Evolutionary conservation across 1,140 invertebrate species (phyloP).

Genomic region (Zaprionus camerounensis): DNA sequence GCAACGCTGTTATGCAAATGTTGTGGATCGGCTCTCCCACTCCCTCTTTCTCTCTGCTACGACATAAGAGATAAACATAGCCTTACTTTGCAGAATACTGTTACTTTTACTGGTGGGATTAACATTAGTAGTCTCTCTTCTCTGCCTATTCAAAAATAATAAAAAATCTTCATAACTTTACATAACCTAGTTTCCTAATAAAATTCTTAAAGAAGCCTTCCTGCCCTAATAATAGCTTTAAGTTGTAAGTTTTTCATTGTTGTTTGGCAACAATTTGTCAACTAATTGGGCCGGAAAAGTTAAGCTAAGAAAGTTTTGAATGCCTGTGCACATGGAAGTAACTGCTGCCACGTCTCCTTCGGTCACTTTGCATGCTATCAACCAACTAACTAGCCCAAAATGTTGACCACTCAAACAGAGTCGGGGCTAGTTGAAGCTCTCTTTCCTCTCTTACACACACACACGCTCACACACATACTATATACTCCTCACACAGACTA

Average conservation of each 20-base stretch:
- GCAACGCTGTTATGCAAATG: too few species aligned
- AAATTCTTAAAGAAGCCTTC: too few species aligned
- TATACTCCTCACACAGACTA: background rate
- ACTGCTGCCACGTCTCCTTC: conserved; percentile 3
- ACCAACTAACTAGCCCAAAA: conserved; percentile 51
- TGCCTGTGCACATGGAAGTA: conserved; percentile 11
- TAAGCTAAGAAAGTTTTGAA: conserved; percentile 18
- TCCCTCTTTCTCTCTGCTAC: too few species aligned
- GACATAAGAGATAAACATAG: too few species aligned
- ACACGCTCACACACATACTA: background rate
- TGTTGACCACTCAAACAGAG: conserved; percentile 61
- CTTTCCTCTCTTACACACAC: background rate
- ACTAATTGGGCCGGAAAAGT: conserved; percentile 63
- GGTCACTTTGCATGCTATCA: conserved; percentile 41
- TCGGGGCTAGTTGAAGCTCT: conserved; percentile 8
- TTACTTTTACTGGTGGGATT: too few species aligned
- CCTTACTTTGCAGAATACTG: too few species aligned
- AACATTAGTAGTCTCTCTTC: too few species aligned
- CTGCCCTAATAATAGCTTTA: background rate
- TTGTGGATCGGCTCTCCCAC: too few species aligned
- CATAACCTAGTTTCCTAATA: too few species aligned
- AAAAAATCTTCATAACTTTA: too few species aligned
- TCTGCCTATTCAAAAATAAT: too few species aligned
- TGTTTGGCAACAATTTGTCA: conserved; percentile 23
- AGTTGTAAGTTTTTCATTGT: conserved; percentile 3